Evolutionary conservation across 2,888 invertebrate genomes (phyloP).

Genomic region (Pyrrhia umbra): DNA sequence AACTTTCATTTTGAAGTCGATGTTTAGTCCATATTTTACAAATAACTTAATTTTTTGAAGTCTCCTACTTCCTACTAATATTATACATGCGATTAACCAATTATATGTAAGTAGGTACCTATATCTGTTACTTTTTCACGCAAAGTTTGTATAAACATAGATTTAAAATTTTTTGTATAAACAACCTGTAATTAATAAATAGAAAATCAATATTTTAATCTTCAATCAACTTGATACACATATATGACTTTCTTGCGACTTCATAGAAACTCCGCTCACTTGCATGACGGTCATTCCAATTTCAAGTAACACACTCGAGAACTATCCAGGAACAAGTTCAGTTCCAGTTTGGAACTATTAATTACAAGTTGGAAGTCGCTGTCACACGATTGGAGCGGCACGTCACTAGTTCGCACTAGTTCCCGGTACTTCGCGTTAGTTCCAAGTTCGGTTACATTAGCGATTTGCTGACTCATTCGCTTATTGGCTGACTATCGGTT

Average conservation of each 20-base stretch:
- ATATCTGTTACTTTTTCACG: too few species aligned
- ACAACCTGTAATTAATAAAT: not conserved
- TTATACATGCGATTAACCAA: too few species aligned
- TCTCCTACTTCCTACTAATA: too few species aligned
- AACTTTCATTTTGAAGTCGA: too few species aligned
- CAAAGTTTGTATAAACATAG: too few species aligned
- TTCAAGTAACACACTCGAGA: slow-evolving; percentile 42
- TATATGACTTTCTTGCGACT: not conserved
- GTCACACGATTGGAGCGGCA: slow-evolving; percentile 44
- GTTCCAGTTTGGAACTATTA: slow-evolving; percentile 50
- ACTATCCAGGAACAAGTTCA: slow-evolving; percentile 45
- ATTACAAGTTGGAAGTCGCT: slow-evolving; percentile 56
- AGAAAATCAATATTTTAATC: not conserved
- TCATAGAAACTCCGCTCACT: slow-evolving; percentile 2
- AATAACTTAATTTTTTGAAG: too few species aligned
- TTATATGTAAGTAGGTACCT: too few species aligned
- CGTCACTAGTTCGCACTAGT: slow-evolving; percentile 45
- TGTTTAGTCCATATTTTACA: too few species aligned
- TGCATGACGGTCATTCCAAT: slow-evolving; percentile 40
- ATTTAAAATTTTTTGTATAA: too few species aligned
- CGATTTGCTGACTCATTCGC: slow-evolving; percentile 40
- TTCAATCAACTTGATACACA: not conserved
- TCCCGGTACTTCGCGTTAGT: slow-evolving; percentile 27
- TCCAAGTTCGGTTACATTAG: slow-evolving; percentile 40
- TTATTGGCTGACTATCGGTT: slow-evolving; percentile 40